Evolutionary conservation across 2,797 vertebrate species (phyloP).

Genomic region (Argentina silus): DNA sequence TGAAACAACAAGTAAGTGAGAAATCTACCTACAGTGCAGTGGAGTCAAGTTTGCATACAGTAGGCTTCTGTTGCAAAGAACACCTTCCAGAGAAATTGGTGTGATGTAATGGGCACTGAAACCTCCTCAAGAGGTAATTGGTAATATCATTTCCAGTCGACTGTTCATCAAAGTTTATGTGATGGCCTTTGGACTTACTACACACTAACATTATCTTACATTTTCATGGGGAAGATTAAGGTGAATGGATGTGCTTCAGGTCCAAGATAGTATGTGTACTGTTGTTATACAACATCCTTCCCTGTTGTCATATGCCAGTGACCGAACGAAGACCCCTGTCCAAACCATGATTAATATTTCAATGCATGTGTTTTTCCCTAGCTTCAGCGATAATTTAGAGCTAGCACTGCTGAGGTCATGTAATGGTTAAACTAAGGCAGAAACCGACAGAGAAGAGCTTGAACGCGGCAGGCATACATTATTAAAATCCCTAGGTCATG

Average conservation of each 20-base stretch:
- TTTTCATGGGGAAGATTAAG: not conserved
- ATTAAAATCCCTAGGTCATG: constrained; percentile 65
- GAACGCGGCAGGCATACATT: constrained; percentile 62
- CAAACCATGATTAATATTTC: constrained; percentile 64
- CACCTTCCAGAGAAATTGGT: not conserved
- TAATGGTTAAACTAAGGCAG: constrained; percentile 54
- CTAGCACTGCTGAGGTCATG: constrained; percentile 53
- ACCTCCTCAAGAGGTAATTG: not conserved
- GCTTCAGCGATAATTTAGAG: constrained; percentile 55
- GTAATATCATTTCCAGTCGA: not conserved
- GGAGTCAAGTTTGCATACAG: not conserved
- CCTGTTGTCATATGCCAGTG: constrained; percentile 30
- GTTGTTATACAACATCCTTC: constrained; percentile 15
- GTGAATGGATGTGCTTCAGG: constrained; percentile 2
- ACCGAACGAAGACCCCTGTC: constrained; percentile 38
- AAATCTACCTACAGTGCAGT: too few species aligned
- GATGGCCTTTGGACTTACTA: not conserved
- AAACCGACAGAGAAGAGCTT: constrained; percentile 45
- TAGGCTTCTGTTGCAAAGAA: not conserved
- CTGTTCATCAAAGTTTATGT: not conserved
- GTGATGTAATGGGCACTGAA: not conserved
- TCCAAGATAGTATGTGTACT: constrained; percentile 19
- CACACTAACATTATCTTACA: not conserved
- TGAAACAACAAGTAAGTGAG: too few species aligned
- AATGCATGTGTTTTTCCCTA: constrained; percentile 54